Evolutionary conservation across 2,113 vertebrate genomes (phyloP).

Genomic region (Corvus moneduloides): DNA sequence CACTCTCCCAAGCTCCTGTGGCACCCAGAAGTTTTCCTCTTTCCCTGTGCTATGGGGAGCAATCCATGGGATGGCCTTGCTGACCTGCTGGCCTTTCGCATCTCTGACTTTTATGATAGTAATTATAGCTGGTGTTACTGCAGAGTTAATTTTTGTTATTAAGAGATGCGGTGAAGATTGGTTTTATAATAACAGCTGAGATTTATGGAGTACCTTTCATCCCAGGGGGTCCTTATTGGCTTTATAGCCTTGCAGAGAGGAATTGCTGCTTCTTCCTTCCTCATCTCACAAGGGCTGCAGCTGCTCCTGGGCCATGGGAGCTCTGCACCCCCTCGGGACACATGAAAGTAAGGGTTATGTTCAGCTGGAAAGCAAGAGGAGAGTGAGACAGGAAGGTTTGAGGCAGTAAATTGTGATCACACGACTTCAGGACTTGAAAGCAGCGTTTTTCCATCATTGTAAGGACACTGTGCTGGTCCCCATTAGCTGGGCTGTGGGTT

Average conservation of each 20-base stretch:
- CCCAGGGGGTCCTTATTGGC: background rate
- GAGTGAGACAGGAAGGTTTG: background rate
- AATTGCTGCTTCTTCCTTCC: background rate
- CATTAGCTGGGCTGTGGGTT: background rate
- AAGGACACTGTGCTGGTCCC: background rate
- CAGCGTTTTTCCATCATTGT: background rate
- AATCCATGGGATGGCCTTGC: fast-evolving
- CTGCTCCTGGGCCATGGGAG: background rate
- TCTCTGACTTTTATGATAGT: conserved; percentile 13
- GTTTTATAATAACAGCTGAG: conserved; percentile 38
- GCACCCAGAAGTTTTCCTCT: background rate
- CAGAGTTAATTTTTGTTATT: conserved; percentile 48
- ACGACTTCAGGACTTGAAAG: fast-evolving
- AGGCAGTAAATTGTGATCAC: background rate
- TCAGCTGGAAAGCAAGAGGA: background rate
- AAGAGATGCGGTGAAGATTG: conserved; percentile 22
- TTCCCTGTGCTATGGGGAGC: background rate
- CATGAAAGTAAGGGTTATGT: background rate
- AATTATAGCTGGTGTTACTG: conserved; percentile 37
- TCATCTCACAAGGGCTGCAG: background rate
- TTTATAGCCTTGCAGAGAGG: background rate
- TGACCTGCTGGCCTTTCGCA: background rate
- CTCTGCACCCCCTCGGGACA: background rate
- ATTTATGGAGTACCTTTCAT: conserved; percentile 34
- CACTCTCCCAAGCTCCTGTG: background rate